These are phyloP conservation scores for Oligia fasciuncula DNA, from an alignment of 2,888 invertebrate genomes.

Conservation along the genomic window DNA sequence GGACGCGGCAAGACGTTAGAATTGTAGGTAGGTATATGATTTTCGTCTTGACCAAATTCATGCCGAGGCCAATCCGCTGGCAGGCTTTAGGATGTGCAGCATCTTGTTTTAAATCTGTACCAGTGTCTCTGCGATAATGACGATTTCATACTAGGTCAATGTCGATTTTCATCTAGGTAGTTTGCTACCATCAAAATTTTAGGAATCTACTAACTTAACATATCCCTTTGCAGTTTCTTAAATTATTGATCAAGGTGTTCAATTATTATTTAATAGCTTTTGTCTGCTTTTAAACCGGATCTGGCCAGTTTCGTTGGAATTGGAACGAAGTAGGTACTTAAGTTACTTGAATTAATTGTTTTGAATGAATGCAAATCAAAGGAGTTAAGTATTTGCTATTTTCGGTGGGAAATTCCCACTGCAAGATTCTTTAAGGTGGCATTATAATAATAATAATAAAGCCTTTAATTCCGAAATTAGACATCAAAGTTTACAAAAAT, in stretches of 20 bases:
- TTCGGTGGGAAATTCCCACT: constrained; percentile 34
- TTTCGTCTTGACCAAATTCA: too few species aligned
- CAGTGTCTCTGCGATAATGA: too few species aligned
- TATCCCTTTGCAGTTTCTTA: not conserved
- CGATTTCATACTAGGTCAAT: too few species aligned
- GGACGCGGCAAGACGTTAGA: too few species aligned
- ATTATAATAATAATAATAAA: too few species aligned
- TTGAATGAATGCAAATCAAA: constrained; percentile 18
- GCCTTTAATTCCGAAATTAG: too few species aligned
- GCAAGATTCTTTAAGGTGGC: not conserved
- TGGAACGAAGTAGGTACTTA: not conserved
- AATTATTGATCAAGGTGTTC: not conserved
- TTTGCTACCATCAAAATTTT: not conserved
- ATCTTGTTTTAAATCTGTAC: too few species aligned
- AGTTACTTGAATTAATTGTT: constrained; percentile 33
- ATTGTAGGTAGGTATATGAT: too few species aligned
- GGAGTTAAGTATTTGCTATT: constrained; percentile 7
- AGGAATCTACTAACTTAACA: not conserved
- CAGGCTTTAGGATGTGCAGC: too few species aligned
- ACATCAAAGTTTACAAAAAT: too few species aligned
- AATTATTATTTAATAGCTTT: not conserved
- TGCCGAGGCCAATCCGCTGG: too few species aligned
- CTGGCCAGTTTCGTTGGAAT: not conserved
- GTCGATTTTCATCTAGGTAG: not conserved
- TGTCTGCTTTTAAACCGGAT: constrained; percentile 22